Evolutionary conservation across 2,888 invertebrate genomes (phyloP).

Genomic region (Stenoptilia bipunctidactyla): DNA sequence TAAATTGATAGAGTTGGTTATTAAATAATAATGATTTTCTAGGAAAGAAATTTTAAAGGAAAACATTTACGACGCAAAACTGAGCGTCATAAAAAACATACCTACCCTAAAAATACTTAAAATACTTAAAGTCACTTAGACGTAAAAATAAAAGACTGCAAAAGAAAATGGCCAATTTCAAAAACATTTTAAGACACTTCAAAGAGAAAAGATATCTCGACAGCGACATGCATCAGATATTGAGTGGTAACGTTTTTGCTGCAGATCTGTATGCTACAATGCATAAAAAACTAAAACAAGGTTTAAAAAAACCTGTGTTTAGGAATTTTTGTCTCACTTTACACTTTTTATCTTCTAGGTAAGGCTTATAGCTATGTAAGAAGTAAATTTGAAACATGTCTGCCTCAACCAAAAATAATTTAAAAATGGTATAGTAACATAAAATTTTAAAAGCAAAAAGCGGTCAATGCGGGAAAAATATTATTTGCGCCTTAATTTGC

Average conservation of each 20-base stretch:
- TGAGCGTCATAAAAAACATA: not conserved
- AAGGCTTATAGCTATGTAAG: not conserved
- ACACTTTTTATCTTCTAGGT: not conserved
- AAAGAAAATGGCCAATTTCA: slow-evolving; percentile 5
- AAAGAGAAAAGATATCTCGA: slow-evolving; percentile 2
- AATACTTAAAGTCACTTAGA: not conserved
- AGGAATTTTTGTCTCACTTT: slow-evolving; percentile 4
- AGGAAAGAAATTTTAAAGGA: not conserved
- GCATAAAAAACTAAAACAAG: not conserved
- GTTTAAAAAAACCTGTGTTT: not conserved
- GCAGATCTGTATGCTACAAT: slow-evolving; percentile 1
- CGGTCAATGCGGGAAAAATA: not conserved
- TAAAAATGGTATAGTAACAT: not conserved
- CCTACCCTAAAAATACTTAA: not conserved
- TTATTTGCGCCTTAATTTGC: slow-evolving; percentile 17
- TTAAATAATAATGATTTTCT: too few relatives aligned
- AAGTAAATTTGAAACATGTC: not conserved
- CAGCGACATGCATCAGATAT: slow-evolving; percentile 1
- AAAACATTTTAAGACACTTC: slow-evolving; percentile 5
- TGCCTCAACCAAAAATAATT: not conserved
- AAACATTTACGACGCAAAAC: not conserved
- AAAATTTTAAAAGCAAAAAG: too few relatives aligned
- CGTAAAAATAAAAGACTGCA: not conserved
- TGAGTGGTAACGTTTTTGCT: slow-evolving; percentile 3
- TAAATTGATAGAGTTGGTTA: not conserved